A percentile compares a stretch with the other conserved stretches of the same genome.
These are phyloP conservation scores for Urocolius indicus DNA, from an alignment of 2,113 vertebrate genomes.

Conservation along the genomic window DNA sequence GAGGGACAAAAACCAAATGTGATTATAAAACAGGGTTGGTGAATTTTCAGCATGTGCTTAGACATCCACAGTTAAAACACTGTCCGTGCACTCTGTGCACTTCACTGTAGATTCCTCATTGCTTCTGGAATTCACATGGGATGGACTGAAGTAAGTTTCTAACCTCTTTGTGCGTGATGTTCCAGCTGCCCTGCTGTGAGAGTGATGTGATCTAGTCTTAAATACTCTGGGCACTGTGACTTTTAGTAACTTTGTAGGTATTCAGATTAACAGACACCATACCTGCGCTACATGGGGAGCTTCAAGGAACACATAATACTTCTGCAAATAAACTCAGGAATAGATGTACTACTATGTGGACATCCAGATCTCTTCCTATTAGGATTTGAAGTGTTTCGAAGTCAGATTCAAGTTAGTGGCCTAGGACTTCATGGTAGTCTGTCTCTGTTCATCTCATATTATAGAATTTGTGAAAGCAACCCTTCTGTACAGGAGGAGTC, in stretches of 20 bases:
- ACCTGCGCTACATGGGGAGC: neutral
- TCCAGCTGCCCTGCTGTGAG: neutral
- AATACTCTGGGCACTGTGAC: neutral
- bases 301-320: neutral
- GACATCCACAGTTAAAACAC: neutral
- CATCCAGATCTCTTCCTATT: neutral
- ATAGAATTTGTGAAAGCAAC: neutral
- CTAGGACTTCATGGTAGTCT: neutral
- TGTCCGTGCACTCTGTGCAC: neutral
- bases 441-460: neutral
- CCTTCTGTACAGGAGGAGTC: neutral
- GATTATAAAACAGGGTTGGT: neutral
- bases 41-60: neutral
- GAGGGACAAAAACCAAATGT: neutral
- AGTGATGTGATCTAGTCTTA: neutral
- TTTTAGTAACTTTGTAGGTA: neutral
- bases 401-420: neutral
- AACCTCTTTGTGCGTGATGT: fast-evolving
- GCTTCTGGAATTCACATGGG: neutral
- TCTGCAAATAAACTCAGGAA: neutral
- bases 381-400: neutral
- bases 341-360: fast-evolving
- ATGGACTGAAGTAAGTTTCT: neutral
- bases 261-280: neutral
- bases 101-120: neutral